Conservation (phyloP, 2,888 invertebrate genomes). For the Blomia tropicalis region DNA sequence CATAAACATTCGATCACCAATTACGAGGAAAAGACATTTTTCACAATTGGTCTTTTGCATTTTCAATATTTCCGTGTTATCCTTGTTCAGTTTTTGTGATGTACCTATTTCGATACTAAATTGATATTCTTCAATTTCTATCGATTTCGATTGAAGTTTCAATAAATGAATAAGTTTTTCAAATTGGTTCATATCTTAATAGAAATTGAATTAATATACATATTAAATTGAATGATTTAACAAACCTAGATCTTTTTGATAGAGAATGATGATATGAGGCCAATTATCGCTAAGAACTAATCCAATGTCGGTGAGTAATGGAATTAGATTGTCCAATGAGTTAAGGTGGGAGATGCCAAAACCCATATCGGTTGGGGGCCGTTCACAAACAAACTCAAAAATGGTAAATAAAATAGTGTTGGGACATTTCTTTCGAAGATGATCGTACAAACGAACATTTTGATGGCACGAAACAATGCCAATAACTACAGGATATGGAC, state of each 20-base stretch:
- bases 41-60: not conserved
- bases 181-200: not conserved
- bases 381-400: constrained; percentile 26
- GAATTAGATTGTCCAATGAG: constrained; percentile 26
- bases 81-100: not conserved
- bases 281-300: constrained; percentile 27
- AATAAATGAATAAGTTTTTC: not conserved
- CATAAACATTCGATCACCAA: constrained; percentile 22
- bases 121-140: not conserved
- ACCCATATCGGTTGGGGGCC: constrained; percentile 26
- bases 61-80: not conserved
- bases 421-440: constrained; percentile 20
- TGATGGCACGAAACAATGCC: not conserved
- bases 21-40: constrained; percentile 25
- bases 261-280: constrained; percentile 28
- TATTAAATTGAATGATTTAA: not conserved
- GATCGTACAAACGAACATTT: not conserved
- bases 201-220: not conserved
- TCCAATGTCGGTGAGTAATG: constrained; percentile 28
- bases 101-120: not conserved
- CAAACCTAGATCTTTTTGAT: constrained; percentile 28
- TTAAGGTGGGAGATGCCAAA: constrained; percentile 26
- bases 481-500: constrained; percentile 2
- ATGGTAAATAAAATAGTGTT: constrained; percentile 23
- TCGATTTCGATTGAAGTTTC: not conserved